Evolutionary conservation across 2,888 invertebrate species (phyloP).

Genomic region (Melipona bicolor): DNA sequence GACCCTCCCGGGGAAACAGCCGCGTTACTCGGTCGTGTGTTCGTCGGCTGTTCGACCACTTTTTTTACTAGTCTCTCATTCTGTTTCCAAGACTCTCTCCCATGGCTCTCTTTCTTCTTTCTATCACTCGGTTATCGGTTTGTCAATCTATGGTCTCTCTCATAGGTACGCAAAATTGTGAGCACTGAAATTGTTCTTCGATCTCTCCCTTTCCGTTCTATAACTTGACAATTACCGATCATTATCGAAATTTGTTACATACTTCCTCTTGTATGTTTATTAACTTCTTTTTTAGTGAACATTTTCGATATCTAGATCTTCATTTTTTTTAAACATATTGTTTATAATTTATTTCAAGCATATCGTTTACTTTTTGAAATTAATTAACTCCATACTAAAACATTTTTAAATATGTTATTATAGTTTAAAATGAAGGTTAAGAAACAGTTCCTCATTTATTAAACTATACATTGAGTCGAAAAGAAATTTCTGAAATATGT

Average conservation of each 20-base stretch:
- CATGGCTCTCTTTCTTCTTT: conserved; percentile 21
- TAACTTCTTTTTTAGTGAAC: too few species aligned
- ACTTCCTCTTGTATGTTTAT: neutral
- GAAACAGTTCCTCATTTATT: neutral
- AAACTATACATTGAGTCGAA: neutral
- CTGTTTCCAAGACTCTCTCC: conserved; percentile 27
- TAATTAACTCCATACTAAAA: neutral
- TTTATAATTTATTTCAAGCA: neutral
- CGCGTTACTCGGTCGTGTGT: conserved; percentile 42
- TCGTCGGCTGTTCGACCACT: conserved; percentile 49
- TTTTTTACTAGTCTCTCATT: conserved; percentile 42
- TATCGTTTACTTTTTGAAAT: neutral
- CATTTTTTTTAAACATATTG: too few species aligned
- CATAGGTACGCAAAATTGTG: conserved; percentile 16
- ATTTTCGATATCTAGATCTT: too few species aligned
- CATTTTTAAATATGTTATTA: neutral
- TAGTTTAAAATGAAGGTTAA: neutral
- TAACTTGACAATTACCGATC: neutral
- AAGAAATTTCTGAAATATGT: neutral
- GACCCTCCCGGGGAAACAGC: conserved; percentile 61
- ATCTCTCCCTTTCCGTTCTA: neutral
- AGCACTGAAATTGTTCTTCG: neutral
- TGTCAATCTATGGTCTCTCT: neutral
- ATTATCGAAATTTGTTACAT: neutral
- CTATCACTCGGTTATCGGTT: conserved; percentile 19